A percentile compares a stretch with the other conserved stretches of the same genome.
Conservation (phyloP, 2,888 invertebrate genomes). For the Ophraella communa region DNA sequence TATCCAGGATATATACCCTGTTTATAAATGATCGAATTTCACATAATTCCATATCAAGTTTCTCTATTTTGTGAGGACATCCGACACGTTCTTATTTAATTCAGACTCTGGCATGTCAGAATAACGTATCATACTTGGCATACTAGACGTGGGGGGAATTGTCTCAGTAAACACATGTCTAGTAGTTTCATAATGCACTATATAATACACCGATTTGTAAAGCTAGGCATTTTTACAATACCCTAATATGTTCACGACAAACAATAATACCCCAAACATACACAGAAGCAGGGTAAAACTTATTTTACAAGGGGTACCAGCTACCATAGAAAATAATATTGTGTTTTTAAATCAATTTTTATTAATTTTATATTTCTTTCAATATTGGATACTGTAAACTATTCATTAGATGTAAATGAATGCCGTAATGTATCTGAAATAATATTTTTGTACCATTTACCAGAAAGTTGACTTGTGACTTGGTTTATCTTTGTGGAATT, state of each 20-base stretch:
- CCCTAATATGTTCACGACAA: constrained; percentile 31
- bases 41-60: neutral
- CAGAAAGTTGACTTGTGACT: too few relatives aligned
- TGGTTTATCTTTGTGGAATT: too few relatives aligned
- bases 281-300: constrained; percentile 17
- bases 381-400: neutral
- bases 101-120: constrained; percentile 7
- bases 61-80: constrained; percentile 22
- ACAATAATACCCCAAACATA: constrained; percentile 28
- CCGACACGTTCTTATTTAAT: constrained; percentile 31
- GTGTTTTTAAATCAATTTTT: too few relatives aligned
- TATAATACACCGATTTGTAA: constrained; percentile 42
- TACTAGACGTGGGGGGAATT: constrained; percentile 35
- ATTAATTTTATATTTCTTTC: too few relatives aligned
- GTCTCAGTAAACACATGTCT: constrained; percentile 40
- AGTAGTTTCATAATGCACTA: constrained; percentile 36
- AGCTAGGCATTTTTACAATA: constrained; percentile 37
- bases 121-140: constrained; percentile 27
- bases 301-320: neutral
- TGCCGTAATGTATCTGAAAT: too few relatives aligned
- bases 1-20: too few relatives aligned
- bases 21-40: neutral
- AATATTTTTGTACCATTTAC: too few relatives aligned
- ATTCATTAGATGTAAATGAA: too few relatives aligned
- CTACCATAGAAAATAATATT: neutral